A percentile compares a stretch with the other conserved stretches of the same genome.
These are phyloP conservation scores for Achlya flavicornis DNA, from an alignment of 2,888 invertebrate species.

Conservation along the genomic window DNA sequence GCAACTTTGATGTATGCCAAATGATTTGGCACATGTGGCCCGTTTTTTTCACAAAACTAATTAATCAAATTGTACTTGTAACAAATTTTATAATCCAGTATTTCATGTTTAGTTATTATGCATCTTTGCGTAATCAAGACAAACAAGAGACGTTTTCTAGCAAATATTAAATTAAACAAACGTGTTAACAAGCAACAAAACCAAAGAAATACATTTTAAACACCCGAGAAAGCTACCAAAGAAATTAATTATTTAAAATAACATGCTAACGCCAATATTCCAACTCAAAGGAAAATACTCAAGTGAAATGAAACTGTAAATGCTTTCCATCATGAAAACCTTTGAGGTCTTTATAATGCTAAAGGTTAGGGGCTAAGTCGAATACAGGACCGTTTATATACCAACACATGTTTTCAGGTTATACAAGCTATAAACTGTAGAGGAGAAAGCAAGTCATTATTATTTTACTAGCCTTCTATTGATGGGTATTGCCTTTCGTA, in stretches of 20 bases:
- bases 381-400: neutral
- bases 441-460: constrained; percentile 34
- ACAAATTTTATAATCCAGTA: neutral
- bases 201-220: neutral
- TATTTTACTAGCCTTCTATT: constrained; percentile 53
- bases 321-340: constrained; percentile 6
- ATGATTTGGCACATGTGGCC: neutral
- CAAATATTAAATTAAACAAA: neutral
- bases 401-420: neutral
- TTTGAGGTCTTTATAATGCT: constrained; percentile 3
- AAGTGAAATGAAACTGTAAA: neutral
- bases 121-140: neutral
- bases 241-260: neutral
- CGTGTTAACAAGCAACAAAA: neutral
- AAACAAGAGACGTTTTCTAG: too few species aligned
- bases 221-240: neutral
- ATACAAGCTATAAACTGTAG: constrained; percentile 26
- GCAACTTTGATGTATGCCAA: neutral
- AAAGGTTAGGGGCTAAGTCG: neutral
- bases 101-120: neutral
- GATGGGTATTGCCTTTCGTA: neutral
- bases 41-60: neutral
- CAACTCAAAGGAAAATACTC: neutral
- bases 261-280: neutral
- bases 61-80: neutral